Evolutionary conservation across 2,888 invertebrate species (phyloP), one percentile per base, ranked within the genome.

Genomic region (Operophtera brumata): DNA sequence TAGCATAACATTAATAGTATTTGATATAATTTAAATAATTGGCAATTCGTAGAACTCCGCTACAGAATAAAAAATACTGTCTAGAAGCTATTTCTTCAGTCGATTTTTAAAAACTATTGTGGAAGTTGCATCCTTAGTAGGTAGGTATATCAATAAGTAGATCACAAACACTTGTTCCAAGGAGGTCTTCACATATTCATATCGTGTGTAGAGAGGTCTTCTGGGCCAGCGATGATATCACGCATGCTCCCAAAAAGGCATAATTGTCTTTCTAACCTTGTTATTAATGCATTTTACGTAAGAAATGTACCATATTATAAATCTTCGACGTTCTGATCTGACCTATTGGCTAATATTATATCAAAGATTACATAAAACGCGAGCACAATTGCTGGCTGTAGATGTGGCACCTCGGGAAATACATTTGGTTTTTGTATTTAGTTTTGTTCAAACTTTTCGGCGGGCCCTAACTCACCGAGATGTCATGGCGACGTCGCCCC

Each of bases 221-320:
- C 20, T 20, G 20, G 20, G 20, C 20, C 4, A 20, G 4, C 20
- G n/a, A n/a, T 20, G 20, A 4, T 20, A 20, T 2, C 20, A 20
- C 4, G 4, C 20, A 20, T 20, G 20, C 20, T 20, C 20, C 4
- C 20, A 36, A 26, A 41, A 9, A 30, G 10, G 8, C 34, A 11
- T 34, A 42, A 9, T 32, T 14, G 34, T 48, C 26, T 44, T 11
- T n/a, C 10, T 14, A 46, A 41, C 51, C 51, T 52, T 52, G 45
- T 46, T 41, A 14, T 40, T 51, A 40, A 51, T 45, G 34, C 26
- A 46, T 51, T 45, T 51, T 41, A 36, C 41, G 46, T 42, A 36
- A 46, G 20, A 44, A 50, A 49, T 39, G 4, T 8, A 26, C 36
- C 37, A 49, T 46, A 10, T 36, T 41, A 35, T 46, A 14, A 42